Conservation (phyloP, 1,140 invertebrate species). For the Zaprionus gabonicus region DNA sequence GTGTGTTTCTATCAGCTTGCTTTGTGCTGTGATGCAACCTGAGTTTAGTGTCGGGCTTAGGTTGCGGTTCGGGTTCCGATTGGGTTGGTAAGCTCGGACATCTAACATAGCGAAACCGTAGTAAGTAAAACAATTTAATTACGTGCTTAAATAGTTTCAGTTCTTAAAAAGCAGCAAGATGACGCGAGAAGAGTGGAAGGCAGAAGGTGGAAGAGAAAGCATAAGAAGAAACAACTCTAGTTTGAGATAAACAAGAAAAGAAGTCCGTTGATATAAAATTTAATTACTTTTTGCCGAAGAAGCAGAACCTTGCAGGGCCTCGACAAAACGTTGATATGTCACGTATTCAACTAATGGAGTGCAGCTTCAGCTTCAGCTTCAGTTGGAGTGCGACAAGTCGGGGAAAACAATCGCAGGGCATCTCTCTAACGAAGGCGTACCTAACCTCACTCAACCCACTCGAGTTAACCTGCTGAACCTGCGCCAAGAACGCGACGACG, state of each 20-base stretch:
- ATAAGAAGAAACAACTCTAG: slow-evolving; percentile 1
- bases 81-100: neutral
- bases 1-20: slow-evolving; percentile 2
- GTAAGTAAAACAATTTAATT: slow-evolving; percentile 81
- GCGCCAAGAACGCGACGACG: slow-evolving; percentile 1
- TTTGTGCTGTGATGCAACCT: slow-evolving; percentile 26
- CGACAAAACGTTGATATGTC: slow-evolving; percentile 26
- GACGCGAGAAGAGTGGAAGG: neutral
- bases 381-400: slow-evolving; percentile 44
- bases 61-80: slow-evolving; percentile 23
- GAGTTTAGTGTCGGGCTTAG: slow-evolving; percentile 21
- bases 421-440: slow-evolving; percentile 9
- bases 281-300: neutral
- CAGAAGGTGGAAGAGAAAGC: neutral
- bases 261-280: neutral
- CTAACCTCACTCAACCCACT: slow-evolving; percentile 12
- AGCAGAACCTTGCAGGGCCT: neutral
- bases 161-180: slow-evolving; percentile 1
- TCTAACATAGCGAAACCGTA: slow-evolving; percentile 71
- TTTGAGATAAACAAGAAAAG: slow-evolving; percentile 1
- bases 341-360: slow-evolving; percentile 47
- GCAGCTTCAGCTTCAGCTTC: slow-evolving; percentile 46
- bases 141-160: slow-evolving; percentile 61
- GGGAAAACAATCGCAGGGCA: slow-evolving; percentile 14
- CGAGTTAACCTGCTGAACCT: slow-evolving; percentile 32